These are phyloP conservation scores for Drosophila nigritarsus DNA, from an alignment of 2,888 invertebrate genomes.

Conservation along the genomic window DNA sequence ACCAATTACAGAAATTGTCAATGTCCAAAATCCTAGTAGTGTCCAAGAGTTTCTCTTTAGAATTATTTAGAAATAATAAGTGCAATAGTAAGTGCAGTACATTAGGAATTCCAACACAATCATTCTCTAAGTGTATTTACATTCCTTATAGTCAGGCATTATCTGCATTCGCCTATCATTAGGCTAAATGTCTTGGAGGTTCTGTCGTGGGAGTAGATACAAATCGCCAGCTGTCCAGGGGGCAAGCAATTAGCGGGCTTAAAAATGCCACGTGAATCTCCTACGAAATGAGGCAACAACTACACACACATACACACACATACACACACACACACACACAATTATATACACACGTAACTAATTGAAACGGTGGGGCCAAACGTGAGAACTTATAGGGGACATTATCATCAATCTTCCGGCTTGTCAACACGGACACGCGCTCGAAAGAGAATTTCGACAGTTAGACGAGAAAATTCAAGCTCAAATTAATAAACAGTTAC, in stretches of 20 bases:
- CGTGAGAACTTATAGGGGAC: slow-evolving; percentile 65
- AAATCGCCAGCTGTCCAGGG: slow-evolving; percentile 41
- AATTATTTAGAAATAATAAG: not conserved
- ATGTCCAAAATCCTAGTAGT: not conserved
- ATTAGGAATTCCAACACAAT: not conserved
- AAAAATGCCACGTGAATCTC: slow-evolving; percentile 61
- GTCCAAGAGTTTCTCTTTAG: not conserved
- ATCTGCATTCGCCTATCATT: slow-evolving; percentile 71
- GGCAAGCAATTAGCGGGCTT: slow-evolving; percentile 65
- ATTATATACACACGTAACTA: slow-evolving; percentile 40
- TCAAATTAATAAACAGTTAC: slow-evolving; percentile 78
- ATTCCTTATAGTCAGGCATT: slow-evolving; percentile 30
- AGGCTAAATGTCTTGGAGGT: slow-evolving; percentile 59
- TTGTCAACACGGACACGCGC: slow-evolving; percentile 37
- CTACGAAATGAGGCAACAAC: slow-evolving; percentile 50
- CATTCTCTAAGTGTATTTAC: slow-evolving; percentile 1
- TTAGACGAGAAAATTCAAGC: slow-evolving; percentile 20
- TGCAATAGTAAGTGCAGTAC: not conserved
- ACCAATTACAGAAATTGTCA: not conserved
- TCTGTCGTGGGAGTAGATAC: slow-evolving; percentile 68
- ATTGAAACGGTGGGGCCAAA: slow-evolving; percentile 69
- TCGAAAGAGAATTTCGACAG: not conserved
- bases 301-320: not conserved
- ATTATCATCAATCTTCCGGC: slow-evolving; percentile 63
- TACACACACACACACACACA: not conserved